A percentile compares a stretch with the other conserved stretches of the same genome.
Evolutionary conservation across 1,140 invertebrate genomes (phyloP).

Genomic region (Hypsibius dujardini): DNA sequence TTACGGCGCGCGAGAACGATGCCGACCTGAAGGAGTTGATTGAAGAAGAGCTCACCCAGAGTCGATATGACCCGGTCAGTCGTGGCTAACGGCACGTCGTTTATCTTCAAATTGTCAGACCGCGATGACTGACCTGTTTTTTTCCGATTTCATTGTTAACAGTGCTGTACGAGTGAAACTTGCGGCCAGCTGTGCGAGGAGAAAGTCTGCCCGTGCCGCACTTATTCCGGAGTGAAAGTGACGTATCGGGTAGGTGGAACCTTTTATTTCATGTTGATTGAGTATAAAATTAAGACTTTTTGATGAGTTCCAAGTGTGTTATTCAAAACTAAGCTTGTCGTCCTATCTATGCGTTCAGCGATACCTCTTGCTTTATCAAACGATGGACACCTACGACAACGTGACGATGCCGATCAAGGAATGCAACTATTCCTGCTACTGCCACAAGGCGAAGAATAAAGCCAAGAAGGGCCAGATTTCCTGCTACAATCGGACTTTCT

Average conservation of each 20-base stretch:
- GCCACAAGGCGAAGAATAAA: conserved; percentile 10
- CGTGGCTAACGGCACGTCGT: neutral
- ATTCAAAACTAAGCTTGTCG: neutral
- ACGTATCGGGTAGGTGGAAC: neutral
- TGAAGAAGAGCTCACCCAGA: neutral
- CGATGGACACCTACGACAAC: conserved; percentile 11
- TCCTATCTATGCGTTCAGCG: neutral
- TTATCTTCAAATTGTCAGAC: neutral
- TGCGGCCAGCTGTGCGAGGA: conserved; percentile 4
- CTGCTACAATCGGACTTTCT: conserved; percentile 8
- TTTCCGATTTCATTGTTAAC: too few relatives aligned
- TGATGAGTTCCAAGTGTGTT: too few relatives aligned
- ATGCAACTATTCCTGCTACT: conserved; percentile 1
- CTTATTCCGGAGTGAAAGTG: neutral
- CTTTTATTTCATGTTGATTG: neutral
- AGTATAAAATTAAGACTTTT: too few relatives aligned
- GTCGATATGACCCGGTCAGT: neutral
- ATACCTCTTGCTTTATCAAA: neutral
- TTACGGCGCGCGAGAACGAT: neutral
- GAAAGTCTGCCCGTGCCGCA: conserved; percentile 4
- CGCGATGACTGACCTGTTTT: neutral
- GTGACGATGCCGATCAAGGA: neutral
- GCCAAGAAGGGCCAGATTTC: conserved; percentile 1
- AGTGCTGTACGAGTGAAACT: conserved; percentile 1
- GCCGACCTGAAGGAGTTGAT: neutral